These are phyloP conservation scores for Calyptommatus sinebrachiatus DNA, from an alignment of 2,113 vertebrate genomes.

Conservation along the genomic window DNA sequence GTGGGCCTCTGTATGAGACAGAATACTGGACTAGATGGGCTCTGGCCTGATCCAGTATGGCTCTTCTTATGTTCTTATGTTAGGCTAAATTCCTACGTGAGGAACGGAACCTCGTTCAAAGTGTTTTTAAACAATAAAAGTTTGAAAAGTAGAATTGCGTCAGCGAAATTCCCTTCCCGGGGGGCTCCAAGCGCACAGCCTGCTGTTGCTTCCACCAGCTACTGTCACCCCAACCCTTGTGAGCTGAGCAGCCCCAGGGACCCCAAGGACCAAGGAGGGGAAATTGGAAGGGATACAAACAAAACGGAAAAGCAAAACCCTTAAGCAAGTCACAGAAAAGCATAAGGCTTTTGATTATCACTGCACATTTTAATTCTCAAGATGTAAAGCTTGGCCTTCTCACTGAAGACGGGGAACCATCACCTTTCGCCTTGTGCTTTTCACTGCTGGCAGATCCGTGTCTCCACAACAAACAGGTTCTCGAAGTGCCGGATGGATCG, in stretches of 20 bases:
- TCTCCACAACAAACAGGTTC: slow-evolving; percentile 89
- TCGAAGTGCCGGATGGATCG: slow-evolving; percentile 89
- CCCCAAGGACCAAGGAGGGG: slow-evolving; percentile 60
- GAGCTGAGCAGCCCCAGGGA: slow-evolving; percentile 47
- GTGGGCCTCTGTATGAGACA: too few species aligned
- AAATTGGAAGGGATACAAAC: slow-evolving; percentile 49
- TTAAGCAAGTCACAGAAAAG: slow-evolving; percentile 72
- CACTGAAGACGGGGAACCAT: slow-evolving; percentile 44
- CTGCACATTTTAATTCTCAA: slow-evolving; percentile 62
- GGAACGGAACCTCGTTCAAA: slow-evolving; percentile 41
- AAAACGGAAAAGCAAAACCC: slow-evolving; percentile 6
- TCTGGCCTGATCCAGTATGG: too few species aligned
- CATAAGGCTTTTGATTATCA: slow-evolving; percentile 77
- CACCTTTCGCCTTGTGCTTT: slow-evolving; percentile 36
- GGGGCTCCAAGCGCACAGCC: too few species aligned
- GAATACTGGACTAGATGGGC: too few species aligned
- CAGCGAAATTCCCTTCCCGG: too few species aligned
- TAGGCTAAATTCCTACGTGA: slow-evolving; percentile 58
- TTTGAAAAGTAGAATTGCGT: not conserved
- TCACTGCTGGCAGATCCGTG: slow-evolving; percentile 88
- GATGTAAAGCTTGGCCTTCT: slow-evolving; percentile 58
- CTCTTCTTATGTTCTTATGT: too few species aligned
- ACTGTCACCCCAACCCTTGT: slow-evolving; percentile 36
- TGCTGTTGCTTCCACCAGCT: too few species aligned
- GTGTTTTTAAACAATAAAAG: slow-evolving; percentile 35